Conservation (phyloP, 2,797 vertebrate species). For the Margarornis squamiger region DNA sequence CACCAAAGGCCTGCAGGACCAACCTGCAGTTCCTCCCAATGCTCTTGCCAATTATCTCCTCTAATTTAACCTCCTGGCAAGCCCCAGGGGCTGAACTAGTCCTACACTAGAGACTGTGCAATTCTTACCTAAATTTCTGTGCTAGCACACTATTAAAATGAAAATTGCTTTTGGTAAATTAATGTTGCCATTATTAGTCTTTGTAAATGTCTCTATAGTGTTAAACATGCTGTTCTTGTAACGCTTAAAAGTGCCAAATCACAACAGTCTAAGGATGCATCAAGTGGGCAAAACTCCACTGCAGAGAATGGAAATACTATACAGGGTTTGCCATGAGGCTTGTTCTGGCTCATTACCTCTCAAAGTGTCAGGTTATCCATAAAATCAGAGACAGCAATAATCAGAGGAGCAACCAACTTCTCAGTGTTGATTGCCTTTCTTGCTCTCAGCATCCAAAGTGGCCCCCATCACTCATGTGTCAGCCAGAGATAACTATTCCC, state of each 20-base stretch:
- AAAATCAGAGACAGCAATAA: neutral
- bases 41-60: neutral
- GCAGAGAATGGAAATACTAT: neutral
- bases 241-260: neutral
- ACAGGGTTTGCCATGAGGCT: neutral
- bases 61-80: neutral
- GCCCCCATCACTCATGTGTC: neutral
- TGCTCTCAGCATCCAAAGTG: neutral
- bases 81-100: neutral
- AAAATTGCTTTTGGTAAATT: neutral
- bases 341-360: neutral
- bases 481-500: neutral
- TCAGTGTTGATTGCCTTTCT: neutral
- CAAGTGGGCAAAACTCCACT: neutral
- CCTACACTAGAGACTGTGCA: neutral
- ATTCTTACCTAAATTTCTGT: neutral
- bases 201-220: neutral
- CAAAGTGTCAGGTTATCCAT: neutral
- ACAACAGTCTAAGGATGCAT: neutral
- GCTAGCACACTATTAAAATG: neutral
- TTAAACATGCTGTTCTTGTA: neutral
- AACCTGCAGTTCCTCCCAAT: neutral
- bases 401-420: neutral
- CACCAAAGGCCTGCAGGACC: neutral
- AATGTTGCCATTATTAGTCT: neutral